phyloP scores from a whole-genome alignment of 53 echinoderm and acorn worm species.

The Apostichopus leukothele region DNA sequence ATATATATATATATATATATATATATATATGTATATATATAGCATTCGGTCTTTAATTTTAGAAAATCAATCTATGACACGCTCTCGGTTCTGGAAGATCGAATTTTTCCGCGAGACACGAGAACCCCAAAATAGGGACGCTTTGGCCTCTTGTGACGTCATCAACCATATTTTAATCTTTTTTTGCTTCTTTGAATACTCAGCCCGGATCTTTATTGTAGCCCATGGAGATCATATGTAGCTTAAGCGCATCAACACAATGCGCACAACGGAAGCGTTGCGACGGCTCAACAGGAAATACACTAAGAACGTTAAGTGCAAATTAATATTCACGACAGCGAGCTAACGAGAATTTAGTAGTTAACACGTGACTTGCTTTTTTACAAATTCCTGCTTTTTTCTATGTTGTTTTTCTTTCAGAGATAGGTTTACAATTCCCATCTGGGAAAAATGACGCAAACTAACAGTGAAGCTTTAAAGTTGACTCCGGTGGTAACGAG shows the following conservation, averaged over 20 bases:
- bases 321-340: slow-evolving; percentile 38
- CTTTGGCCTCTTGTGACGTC: neutral
- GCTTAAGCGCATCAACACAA: neutral
- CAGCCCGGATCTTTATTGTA: neutral
- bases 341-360: slow-evolving; percentile 36
- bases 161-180: neutral
- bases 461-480: neutral
- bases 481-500: neutral
- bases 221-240: neutral
- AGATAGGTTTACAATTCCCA: neutral
- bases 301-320: slow-evolving; percentile 27
- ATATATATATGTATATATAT: no score
- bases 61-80: slow-evolving; percentile 10
- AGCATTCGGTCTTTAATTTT: neutral
- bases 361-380: slow-evolving; percentile 4
- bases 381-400: neutral
- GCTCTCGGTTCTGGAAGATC: neutral
- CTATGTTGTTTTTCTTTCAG: neutral
- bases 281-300: slow-evolving; percentile 25
- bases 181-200: neutral
- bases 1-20: slow-evolving; percentile 5
- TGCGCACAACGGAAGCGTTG: neutral
- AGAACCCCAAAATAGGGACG: neutral
- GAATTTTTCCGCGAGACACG: neutral
- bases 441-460: neutral